Evolutionary conservation across 2,113 vertebrate species (phyloP), one percentile per base, ranked within the genome.

Genomic region (Lagenorhynchus albirostris): DNA sequence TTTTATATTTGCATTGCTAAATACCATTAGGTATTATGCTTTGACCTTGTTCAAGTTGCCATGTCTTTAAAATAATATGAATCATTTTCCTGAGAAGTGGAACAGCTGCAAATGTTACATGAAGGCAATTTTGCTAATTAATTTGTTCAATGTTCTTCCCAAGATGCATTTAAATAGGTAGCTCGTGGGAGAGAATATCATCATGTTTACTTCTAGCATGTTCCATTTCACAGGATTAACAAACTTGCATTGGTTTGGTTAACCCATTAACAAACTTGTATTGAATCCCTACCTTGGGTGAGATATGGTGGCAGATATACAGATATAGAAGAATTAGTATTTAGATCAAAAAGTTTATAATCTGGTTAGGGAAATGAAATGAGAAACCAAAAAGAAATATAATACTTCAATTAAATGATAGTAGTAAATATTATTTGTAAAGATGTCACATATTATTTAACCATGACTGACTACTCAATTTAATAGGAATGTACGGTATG

Each of bases 61-160:
- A 0, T 97, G 91, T 93, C 97, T 97, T 95, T 97, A 95, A 98
- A 97, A 98, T 87, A 96, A 97, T 95, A 89, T 96, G 97, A 98
- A 97, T 97, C 92, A 95, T 97, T 98, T 97, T 93, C 62, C 71
- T 84, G 55, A 85, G 85, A 94, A 74, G 44, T 79, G 21, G 63
- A 97, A 96, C 73, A 97, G 94, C 96, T 97, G 95, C 91, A 96
- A 95, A 91, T 86, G 73, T 96, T 92, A 92, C 67, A 95, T 81
- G 94, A 85, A 98, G 91, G 83, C 94, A 96, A 86, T 95, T 96
- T 93, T 95, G 67, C 89, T 95, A 98, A 98, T 97, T 98, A 97
- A 98, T 97, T 97, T 98, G 93, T 94, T 88, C 86, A 96, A 95
- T 73, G 97, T 95, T 97, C 97, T 95, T 89, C 76, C 80, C 92